A percentile compares a stretch with the other conserved stretches of the same genome.
Conservation (phyloP, 2,113 vertebrate genomes). For the Mesitornis unicolor region DNA sequence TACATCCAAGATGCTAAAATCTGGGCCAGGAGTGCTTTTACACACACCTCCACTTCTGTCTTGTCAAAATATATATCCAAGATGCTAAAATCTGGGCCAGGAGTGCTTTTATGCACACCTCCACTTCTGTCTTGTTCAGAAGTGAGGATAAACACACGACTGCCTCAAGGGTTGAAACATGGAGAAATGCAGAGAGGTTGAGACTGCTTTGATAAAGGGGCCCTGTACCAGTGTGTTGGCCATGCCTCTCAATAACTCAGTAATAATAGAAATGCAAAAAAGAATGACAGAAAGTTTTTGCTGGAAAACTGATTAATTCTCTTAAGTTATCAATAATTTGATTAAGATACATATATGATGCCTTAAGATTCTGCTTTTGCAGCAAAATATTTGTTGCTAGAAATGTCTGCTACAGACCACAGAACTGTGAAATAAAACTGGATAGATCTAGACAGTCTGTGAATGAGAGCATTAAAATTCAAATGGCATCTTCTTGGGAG, state of each 20-base stretch:
- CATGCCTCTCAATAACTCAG: background rate
- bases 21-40: background rate
- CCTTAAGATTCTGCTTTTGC: background rate
- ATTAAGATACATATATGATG: background rate
- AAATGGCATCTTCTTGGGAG: conserved; percentile 37
- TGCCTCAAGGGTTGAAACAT: background rate
- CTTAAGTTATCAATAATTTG: background rate
- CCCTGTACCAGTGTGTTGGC: background rate
- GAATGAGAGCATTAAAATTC: conserved; percentile 53
- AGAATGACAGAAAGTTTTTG: background rate
- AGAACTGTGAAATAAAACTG: conserved; percentile 49
- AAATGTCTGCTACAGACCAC: conserved; percentile 15
- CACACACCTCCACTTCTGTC: background rate
- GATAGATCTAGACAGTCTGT: conserved; percentile 38
- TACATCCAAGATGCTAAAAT: background rate
- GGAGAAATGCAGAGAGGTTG: background rate
- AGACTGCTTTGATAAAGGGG: background rate
- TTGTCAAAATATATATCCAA: background rate
- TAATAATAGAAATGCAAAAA: background rate
- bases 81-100: background rate
- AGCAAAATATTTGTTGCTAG: background rate
- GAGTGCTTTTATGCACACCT: background rate
- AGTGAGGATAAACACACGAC: background rate
- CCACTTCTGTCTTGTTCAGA: background rate
- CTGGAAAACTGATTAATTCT: background rate